Percentiles rank a stretch among this genome's conserved stretches.
phyloP scores from a whole-genome alignment of 1,140 invertebrate genomes.

The Hyposmocoma kahamanoa region DNA sequence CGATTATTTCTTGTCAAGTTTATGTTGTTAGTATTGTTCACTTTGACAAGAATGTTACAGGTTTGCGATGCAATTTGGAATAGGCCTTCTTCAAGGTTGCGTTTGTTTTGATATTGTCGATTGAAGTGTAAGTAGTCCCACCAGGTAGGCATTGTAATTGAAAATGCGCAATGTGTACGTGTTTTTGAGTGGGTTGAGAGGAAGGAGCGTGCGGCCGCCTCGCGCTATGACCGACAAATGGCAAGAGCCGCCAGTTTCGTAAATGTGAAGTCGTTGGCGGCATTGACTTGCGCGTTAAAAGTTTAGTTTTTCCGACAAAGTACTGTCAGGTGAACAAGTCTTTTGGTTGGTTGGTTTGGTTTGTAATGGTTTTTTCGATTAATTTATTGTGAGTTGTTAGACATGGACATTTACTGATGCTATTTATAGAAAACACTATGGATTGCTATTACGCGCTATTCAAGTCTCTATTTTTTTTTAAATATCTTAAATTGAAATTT shows the following conservation, averaged over 20 bases:
- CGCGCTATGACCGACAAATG: constrained; percentile 27
- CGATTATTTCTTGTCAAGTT: constrained; percentile 78
- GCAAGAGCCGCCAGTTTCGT: constrained; percentile 21
- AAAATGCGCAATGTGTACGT: constrained; percentile 6
- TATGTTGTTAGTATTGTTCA: constrained; percentile 83
- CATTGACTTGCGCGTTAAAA: constrained; percentile 58
- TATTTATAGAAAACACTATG: too few species aligned
- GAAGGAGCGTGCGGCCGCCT: constrained; percentile 29
- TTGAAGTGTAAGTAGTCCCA: constrained; percentile 75
- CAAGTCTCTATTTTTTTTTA: too few species aligned
- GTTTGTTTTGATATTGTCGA: constrained; percentile 64
- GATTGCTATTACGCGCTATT: too few species aligned
- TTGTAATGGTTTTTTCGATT: too few species aligned
- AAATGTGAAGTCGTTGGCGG: too few species aligned
- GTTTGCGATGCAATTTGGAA: constrained; percentile 83
- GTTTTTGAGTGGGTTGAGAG: neutral
- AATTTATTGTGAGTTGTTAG: too few species aligned
- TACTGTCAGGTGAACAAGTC: too few species aligned
- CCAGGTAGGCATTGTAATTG: constrained; percentile 71
- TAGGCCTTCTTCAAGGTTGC: constrained; percentile 80
- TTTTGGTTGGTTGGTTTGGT: too few species aligned
- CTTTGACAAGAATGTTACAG: constrained; percentile 81
- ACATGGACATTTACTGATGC: too few species aligned
- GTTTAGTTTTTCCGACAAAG: constrained; percentile 34
- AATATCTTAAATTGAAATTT: too few species aligned